Base-by-base conservation (phyloP, 2,113 vertebrate genomes). In the Maccullochella peelii region DNA sequence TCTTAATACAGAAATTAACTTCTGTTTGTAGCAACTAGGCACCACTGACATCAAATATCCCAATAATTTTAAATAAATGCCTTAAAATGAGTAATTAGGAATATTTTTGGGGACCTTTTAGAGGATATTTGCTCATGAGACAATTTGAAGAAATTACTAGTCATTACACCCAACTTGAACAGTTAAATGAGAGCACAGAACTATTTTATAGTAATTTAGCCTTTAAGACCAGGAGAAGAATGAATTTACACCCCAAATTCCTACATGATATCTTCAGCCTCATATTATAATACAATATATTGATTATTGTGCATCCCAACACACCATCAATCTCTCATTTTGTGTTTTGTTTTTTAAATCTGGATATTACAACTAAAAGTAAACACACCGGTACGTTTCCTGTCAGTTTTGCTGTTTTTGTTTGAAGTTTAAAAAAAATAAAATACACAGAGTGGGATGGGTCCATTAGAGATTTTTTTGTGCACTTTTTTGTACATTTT, bases 1-100 rank as follows among this genome's bases (percentile, higher is more conserved):
- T 54, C 1, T 72, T 67, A 65, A 63, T 7, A 11, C 27, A 78
- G 44, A 36, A 66, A 27, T 55, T 2, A 15, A 5, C 21, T 6
- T 42, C 16, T 44, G 9, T 36, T 21, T 36, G 20, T 15, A 33
- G 5, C 0, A 1, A 16, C 5, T 5, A 0, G 21, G 30, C 5
- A 30, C 30, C 62, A 23, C 40, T 15, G 21, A 18, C 27, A 38
- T 44, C 25, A 25, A 23, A 52, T 33, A 27, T 49, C 21, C 18
- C n/a, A n/a, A 16, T 25, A 6, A 21, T 18, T 33, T 6, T 4
- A 25, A 57, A 27, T 21, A 20, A 62, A 73, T n/a, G 1, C 27
- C 11, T 63, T 27, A 23, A 54, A 71, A 54, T n/a, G 2, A 33
- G n/a, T 14, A 1, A 69, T 27, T 42, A 36, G 49, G 4, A 20